Percentiles rank a stretch among this genome's conserved stretches.
phyloP scores from a whole-genome alignment of 2,797 vertebrate genomes.

The Pseudochirops corinnae region DNA sequence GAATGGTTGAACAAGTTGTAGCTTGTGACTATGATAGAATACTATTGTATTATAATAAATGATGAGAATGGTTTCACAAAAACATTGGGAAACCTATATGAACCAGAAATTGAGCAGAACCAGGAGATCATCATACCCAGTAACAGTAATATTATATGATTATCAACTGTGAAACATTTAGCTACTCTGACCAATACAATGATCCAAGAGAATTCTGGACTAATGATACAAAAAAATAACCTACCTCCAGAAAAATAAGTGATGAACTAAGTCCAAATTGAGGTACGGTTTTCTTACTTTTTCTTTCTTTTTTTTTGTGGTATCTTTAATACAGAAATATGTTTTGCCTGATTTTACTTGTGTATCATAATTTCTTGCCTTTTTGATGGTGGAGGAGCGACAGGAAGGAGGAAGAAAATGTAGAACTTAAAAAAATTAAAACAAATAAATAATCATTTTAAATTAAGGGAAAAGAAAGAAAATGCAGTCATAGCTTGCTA shows the following conservation, averaged over 20 bases:
- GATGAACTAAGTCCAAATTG: not conserved
- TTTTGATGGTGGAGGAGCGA: not conserved
- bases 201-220: not conserved
- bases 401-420: not conserved
- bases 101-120: not conserved
- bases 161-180: not conserved
- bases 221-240: not conserved
- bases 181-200: not conserved
- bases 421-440: not conserved
- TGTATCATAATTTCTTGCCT: not conserved
- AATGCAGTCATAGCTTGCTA: not conserved
- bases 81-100: not conserved
- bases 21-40: not conserved
- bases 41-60: not conserved
- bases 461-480: not conserved
- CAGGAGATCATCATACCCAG: not conserved
- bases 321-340: not conserved
- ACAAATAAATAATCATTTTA: not conserved
- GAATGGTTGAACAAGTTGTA: not conserved
- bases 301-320: not conserved
- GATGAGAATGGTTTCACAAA: not conserved
- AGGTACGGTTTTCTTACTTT: not conserved
- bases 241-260: not conserved
- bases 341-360: not conserved
- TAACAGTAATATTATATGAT: not conserved